Evolutionary conservation across 2,888 invertebrate genomes (phyloP).

Genomic region (Magallana nippona): DNA sequence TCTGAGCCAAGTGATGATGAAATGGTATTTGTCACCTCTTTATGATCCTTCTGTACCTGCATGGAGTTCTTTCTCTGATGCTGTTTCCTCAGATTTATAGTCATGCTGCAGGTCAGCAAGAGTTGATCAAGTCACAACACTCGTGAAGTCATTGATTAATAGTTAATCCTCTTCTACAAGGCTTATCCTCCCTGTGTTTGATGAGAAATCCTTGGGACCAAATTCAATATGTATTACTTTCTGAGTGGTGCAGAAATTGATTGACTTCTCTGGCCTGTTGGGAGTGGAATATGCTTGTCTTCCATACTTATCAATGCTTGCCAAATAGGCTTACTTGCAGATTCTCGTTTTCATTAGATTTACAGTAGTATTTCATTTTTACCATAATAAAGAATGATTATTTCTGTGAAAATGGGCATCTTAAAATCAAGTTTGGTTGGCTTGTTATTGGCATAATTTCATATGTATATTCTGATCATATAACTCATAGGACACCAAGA

Average conservation of each 20-base stretch:
- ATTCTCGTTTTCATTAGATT: neutral
- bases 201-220: neutral
- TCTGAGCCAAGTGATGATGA: slow-evolving; percentile 64
- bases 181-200: neutral
- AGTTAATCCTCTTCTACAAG: neutral
- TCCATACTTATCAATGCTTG: slow-evolving; percentile 2
- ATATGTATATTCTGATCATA: slow-evolving; percentile 2
- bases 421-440: slow-evolving; percentile 15
- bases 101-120: neutral
- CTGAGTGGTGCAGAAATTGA: neutral
- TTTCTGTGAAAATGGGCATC: neutral
- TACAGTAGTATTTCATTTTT: neutral
- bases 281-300: slow-evolving; percentile 27
- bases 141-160: neutral
- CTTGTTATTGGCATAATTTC: neutral
- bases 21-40: slow-evolving; percentile 76
- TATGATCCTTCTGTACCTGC: slow-evolving; percentile 64
- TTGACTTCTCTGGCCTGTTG: slow-evolving; percentile 13
- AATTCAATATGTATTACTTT: neutral
- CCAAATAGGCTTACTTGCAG: slow-evolving; percentile 3
- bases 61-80: slow-evolving; percentile 3
- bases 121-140: slow-evolving; percentile 17
- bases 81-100: slow-evolving; percentile 2
- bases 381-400: neutral
- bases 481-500: neutral